phyloP scores from a whole-genome alignment of 2,113 vertebrate genomes.

The Pedionomus torquatus region DNA sequence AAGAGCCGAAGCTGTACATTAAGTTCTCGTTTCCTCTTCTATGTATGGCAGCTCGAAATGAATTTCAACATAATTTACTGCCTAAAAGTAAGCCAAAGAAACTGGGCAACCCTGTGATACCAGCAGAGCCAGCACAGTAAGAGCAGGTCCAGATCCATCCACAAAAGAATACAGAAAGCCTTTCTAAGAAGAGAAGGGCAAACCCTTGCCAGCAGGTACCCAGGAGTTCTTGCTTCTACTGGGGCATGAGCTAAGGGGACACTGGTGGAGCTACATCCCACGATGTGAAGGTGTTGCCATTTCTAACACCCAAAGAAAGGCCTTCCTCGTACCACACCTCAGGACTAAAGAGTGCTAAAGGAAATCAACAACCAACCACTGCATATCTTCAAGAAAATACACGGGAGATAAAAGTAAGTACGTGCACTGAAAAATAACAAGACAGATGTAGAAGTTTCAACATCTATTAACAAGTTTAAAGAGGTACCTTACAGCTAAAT shows the following conservation, averaged over 20 bases:
- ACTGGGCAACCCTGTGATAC: not conserved
- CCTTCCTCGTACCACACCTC: not conserved
- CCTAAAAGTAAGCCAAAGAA: not conserved
- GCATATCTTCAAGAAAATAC: rapidly evolving
- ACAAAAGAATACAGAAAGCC: not conserved
- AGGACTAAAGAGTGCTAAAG: not conserved
- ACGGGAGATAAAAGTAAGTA: not conserved
- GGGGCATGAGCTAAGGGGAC: not conserved
- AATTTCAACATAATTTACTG: not conserved
- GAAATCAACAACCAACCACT: not conserved
- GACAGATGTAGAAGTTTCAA: not conserved
- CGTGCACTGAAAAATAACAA: not conserved
- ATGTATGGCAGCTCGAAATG: not conserved
- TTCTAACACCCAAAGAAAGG: not conserved
- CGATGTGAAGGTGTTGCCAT: not conserved
- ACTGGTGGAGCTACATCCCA: not conserved
- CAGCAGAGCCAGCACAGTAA: not conserved
- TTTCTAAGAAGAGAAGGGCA: not conserved
- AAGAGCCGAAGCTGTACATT: not conserved
- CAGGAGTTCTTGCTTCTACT: not conserved
- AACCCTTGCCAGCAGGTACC: not conserved
- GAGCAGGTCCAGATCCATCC: not conserved
- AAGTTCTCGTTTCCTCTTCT: not conserved
- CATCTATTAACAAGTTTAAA: not conserved
- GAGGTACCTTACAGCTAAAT: not conserved